Evolutionary conservation across 2,888 invertebrate genomes (phyloP).

Genomic region (Deilephila porcellus): DNA sequence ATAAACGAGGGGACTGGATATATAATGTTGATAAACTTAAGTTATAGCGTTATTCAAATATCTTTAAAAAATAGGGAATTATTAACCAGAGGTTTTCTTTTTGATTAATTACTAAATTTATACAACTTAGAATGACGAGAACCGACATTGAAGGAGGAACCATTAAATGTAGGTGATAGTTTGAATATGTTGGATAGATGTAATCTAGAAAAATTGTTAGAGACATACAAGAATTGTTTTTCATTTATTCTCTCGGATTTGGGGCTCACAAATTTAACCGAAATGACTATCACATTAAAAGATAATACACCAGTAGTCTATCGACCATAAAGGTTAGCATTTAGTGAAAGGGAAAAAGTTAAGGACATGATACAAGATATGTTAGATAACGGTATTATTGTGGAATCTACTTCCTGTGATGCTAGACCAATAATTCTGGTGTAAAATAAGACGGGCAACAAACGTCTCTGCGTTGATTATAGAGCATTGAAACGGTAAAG

Average conservation of each 20-base stretch:
- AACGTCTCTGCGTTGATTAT: not conserved
- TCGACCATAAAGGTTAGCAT: too few relatives aligned
- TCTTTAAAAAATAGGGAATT: not conserved
- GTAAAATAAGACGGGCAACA: not conserved
- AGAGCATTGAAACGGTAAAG: not conserved
- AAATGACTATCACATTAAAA: not conserved
- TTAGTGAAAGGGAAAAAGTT: too few relatives aligned
- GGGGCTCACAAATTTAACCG: not conserved
- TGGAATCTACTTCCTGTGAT: too few relatives aligned
- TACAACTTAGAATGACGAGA: too few relatives aligned
- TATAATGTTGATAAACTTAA: conserved; percentile 4
- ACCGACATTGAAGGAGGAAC: too few relatives aligned
- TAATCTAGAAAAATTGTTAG: too few relatives aligned
- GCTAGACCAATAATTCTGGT: too few relatives aligned
- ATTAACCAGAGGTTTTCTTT: not conserved
- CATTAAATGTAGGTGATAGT: too few relatives aligned
- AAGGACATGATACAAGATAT: too few relatives aligned
- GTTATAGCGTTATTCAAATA: not conserved
- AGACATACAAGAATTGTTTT: too few relatives aligned
- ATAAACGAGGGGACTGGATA: not conserved
- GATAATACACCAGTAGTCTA: not conserved
- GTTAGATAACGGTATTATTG: too few relatives aligned
- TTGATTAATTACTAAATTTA: not conserved
- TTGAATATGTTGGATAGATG: too few relatives aligned
- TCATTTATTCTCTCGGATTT: not conserved